Base-by-base conservation (phyloP, 2,888 invertebrate species). In the Ennomos quercinarius region DNA sequence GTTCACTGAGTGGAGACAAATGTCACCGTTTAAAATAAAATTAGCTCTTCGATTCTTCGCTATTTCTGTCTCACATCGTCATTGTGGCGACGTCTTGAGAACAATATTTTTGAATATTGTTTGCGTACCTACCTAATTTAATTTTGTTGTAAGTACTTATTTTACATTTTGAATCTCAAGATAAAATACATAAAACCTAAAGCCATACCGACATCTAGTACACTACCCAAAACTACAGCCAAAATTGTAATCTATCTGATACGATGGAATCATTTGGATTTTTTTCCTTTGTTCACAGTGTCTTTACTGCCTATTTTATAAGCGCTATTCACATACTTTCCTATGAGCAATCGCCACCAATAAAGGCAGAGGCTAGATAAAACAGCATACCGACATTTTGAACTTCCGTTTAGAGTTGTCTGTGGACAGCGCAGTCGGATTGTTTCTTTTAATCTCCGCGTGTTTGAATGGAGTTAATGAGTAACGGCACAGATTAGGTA, bases 401-500 rank as follows among this genome's bases (percentile, higher is more conserved):
- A 81, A 89, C 89, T 89, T 91, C 91, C 90, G 89, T 86, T 86
- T 77, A 65, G 76, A 45, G 58, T 77, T 80, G 82, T 79, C 79
- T 77, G 66, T 72, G 64, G 74, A 77, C 78, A 78, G 75, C 27
- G 27, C 63, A 74, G 79, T 80, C 80, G 83, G 82, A 83, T 87
- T 87, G 87, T 86, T 88, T 87, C 87, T 88, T 89, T 89, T 89
- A 84, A 87, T 87, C 83, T 86, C 74, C 72, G 48, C 49, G 17
- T 72, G 74, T 76, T 74, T 85, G 86, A 86, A 87, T 85, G 86
- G 74, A 84, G 87, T 85, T 89, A 90, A 89, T 88, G 89, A 89
- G 68, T 69, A 70, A 56, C 61, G 68, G 46, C 58, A 62, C 41
- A 59, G 54, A 27, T 38, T 54, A 45, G 8, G 13, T 8, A 37